Base-by-base conservation (phyloP, 1,140 invertebrate genomes). In the Geopemphigus sp. region DNA sequence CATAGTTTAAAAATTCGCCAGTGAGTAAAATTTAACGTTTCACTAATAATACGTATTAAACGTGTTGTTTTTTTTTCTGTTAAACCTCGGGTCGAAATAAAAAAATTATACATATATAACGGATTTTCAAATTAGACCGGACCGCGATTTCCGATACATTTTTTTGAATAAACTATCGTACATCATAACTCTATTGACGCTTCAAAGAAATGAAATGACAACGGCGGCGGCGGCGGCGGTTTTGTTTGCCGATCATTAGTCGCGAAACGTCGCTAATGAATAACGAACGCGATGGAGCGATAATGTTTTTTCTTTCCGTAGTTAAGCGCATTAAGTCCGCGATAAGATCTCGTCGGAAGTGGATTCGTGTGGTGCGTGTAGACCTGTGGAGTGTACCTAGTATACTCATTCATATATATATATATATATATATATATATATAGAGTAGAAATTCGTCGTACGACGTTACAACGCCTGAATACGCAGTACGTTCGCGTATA, bases 181-280 rank as follows among this genome's bases (percentile, higher is more conserved):
- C 39, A 39, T 45, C 14, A 24, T 12, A 12, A 22, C 3, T 68
- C 32, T 24, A 6, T 24, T 64, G 29, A 32, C 32, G 29, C 61
- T 19, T 47, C 11, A 47, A 47, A n/a, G n/a, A n/a, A n/a, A n/a
- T n/a, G n/a, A n/a, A 66, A 66, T 24, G 19, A 47, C n/a, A 47
- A 66, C 47, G n/a, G n/a, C n/a, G n/a, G n/a, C n/a, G n/a, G n/a
- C n/a, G n/a, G n/a, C n/a, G 61, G 32, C 24, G 61, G 32, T 47
- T 45, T 22, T 68, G 24, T 47, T 45, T 47, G 45, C 47, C 12
- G 17, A 70, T 70, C 66, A 66, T 66, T 66, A 24, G 64, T 47
- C 14, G 8, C 0, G 8, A 26, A 11, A 6, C 15, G 26, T 53
- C 45, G 39, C 22, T 26, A 70, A 29, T 50, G n/a, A 70, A 53